Conservation (phyloP, 2,113 vertebrate genomes). For the Callionymus lyra region DNA sequence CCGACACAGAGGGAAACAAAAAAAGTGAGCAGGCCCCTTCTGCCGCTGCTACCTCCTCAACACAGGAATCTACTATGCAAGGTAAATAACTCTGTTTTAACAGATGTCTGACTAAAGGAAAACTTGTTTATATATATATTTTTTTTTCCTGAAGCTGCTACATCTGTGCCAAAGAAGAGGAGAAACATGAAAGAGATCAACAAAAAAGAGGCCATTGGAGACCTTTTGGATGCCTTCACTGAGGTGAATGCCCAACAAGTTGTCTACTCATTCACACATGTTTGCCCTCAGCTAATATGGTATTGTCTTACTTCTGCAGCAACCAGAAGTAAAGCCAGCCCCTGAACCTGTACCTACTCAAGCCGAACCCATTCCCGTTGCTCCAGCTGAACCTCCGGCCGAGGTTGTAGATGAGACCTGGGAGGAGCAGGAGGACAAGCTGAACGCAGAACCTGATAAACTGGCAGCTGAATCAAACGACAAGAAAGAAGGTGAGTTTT, state of each 20-base stretch:
- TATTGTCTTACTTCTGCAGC: constrained; percentile 26
- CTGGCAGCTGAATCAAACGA: constrained; percentile 52
- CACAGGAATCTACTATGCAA: constrained; percentile 73
- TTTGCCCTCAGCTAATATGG: neutral
- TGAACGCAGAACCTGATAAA: constrained; percentile 73
- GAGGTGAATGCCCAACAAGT: constrained; percentile 72
- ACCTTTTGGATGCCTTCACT: constrained; percentile 92
- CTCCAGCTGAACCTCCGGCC: constrained; percentile 36
- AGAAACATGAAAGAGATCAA: constrained; percentile 88
- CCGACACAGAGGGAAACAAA: constrained; percentile 17
- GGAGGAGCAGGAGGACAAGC: constrained; percentile 92
- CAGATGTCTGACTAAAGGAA: neutral
- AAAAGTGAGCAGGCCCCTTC: constrained; percentile 45
- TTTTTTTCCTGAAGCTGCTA: constrained; percentile 59
- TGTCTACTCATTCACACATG: too few relatives aligned
- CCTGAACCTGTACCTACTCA: constrained; percentile 50
- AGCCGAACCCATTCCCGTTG: constrained; percentile 32
- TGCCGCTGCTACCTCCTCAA: constrained; percentile 45
- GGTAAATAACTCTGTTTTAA: constrained; percentile 43
- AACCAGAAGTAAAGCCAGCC: constrained; percentile 43
- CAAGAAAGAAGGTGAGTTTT: constrained; percentile 80
- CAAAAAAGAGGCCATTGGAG: constrained; percentile 84
- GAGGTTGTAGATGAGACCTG: constrained; percentile 81
- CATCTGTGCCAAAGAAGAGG: constrained; percentile 87
- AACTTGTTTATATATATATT: neutral